Evolutionary conservation across 2,888 invertebrate species (phyloP).

Genomic region (Bimastos eiseni): DNA sequence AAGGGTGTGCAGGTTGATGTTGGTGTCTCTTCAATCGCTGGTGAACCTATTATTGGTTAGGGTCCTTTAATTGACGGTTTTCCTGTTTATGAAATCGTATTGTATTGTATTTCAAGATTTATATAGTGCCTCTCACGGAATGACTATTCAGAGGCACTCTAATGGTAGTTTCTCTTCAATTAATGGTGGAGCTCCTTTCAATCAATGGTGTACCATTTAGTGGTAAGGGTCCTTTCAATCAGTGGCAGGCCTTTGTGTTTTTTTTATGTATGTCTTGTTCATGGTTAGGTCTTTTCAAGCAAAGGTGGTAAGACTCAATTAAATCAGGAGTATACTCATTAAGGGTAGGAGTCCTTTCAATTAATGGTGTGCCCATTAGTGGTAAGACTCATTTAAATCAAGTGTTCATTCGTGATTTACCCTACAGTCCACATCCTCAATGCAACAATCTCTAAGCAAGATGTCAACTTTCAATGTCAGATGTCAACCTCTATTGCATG

Average conservation of each 20-base stretch:
- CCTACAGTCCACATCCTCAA: background rate
- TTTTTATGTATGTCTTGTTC: too few species aligned
- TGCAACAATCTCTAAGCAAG: background rate
- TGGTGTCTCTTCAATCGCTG: background rate
- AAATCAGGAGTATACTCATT: slow-evolving; percentile 25
- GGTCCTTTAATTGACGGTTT: background rate
- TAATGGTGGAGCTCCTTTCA: too few species aligned
- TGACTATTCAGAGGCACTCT: too few species aligned
- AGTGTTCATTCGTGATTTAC: background rate
- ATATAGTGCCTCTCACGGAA: too few species aligned
- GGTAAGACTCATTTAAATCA: too few species aligned
- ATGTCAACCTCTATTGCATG: background rate
- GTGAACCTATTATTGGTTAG: background rate
- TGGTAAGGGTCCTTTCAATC: too few species aligned
- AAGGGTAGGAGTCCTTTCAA: background rate
- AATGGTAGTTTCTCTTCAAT: too few species aligned
- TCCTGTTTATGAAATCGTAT: background rate
- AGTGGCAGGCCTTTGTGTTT: too few species aligned
- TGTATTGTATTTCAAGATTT: too few species aligned
- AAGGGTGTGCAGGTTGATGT: background rate
- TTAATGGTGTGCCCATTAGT: slow-evolving; percentile 27
- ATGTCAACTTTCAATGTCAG: background rate
- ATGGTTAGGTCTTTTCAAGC: background rate
- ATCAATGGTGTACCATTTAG: too few species aligned
- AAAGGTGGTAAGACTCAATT: background rate